These are phyloP conservation scores for Xylota sylvarum DNA, from an alignment of 2,888 invertebrate species.

Conservation along the genomic window DNA sequence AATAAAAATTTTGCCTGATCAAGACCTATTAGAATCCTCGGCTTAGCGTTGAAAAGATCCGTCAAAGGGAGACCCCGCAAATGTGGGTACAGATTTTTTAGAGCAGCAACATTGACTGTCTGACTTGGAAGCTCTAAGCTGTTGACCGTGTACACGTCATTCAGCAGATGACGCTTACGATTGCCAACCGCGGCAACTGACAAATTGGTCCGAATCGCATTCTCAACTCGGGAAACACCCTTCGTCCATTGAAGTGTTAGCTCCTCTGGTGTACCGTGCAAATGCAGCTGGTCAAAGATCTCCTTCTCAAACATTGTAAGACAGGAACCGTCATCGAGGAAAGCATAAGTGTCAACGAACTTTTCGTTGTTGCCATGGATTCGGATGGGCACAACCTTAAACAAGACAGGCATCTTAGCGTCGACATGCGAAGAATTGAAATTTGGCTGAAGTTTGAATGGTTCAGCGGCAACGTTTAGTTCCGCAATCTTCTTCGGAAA, in stretches of 20 bases:
- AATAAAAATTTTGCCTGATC: constrained; percentile 28
- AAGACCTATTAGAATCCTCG: constrained; percentile 10
- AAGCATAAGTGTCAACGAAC: too few species aligned
- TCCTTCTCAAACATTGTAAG: neutral
- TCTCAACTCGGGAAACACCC: neutral
- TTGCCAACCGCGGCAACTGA: constrained; percentile 9
- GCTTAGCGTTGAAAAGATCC: constrained; percentile 20
- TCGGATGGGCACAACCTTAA: too few species aligned
- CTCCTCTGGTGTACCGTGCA: constrained; percentile 21
- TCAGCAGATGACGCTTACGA: constrained; percentile 10
- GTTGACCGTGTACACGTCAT: neutral
- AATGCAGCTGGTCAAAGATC: constrained; percentile 21
- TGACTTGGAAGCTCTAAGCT: too few species aligned
- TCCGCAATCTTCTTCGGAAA: too few species aligned
- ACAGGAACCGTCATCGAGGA: too few species aligned
- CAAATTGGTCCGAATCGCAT: constrained; percentile 8
- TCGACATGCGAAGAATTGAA: too few species aligned
- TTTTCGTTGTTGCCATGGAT: too few species aligned
- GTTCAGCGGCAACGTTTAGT: too few species aligned
- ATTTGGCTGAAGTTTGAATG: too few species aligned
- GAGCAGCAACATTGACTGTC: too few species aligned
- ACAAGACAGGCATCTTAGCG: too few species aligned
- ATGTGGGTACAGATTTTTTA: too few species aligned
- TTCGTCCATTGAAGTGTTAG: constrained; percentile 33
- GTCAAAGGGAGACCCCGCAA: constrained; percentile 12